Evolutionary conservation across 2,113 vertebrate species (phyloP), one percentile per base, ranked within the genome.

Genomic region (Solea solea): DNA sequence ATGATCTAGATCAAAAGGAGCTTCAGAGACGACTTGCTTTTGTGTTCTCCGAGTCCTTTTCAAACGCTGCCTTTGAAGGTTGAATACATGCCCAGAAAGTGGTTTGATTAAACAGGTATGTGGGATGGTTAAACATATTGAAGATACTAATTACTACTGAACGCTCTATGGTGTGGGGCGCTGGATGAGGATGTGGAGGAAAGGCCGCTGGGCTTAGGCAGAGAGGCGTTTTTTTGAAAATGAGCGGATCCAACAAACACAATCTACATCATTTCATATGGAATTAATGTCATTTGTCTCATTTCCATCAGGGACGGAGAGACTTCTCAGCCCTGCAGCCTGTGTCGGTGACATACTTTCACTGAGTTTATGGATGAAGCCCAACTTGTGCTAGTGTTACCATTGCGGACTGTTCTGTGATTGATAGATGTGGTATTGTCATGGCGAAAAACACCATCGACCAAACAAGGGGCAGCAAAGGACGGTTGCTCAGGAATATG

Each of bases 1-100:
- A 94, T 93, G 92, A 93, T 93, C 77, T 64, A 82, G 92, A 93
- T 94, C 91, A 92, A 90, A 93, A 69, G 86, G 77, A 82, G 74
- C 84, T 83, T 91, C 84, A 84, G 88, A 93, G 86, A 82, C 66
- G 28, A 85, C 76, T 62, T 56, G 84, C 78, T 85, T 87, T 86
- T 84, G 83, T 89, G 79, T 80, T 83, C 64, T 65, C 61, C 14
- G 65, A 76, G 77, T 85, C 66, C 67, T 58, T 86, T 91, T 86
- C 76, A 82, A 83, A 77, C 64, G 64, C 46, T 4, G 85, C 76
- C 76, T 88, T 85, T 87, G 87, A 89, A 82, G 80, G 63, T 79
- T 86, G 88, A 89, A 74, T 50, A 70, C 70, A 42, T 74, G 85
- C 87, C 90, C 84, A 83, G 85, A 87, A 84, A 86, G 11, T 0